A percentile compares a stretch with the other conserved stretches of the same genome.
Evolutionary conservation across 2,113 vertebrate genomes (phyloP).

Genomic region (Campylorhamphus procurvoides): DNA sequence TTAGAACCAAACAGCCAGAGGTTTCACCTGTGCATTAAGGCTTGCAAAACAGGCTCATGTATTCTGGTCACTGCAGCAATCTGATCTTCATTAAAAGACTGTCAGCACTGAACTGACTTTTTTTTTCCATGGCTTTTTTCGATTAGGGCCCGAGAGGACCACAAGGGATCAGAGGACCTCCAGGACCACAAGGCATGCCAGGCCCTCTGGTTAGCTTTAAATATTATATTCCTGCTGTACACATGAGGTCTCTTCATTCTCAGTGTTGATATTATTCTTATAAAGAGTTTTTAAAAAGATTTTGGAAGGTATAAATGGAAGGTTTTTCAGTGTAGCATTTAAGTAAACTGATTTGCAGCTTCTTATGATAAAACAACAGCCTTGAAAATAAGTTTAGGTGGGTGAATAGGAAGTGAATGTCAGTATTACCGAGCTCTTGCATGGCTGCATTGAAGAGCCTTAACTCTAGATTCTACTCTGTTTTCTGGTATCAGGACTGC

Average conservation of each 20-base stretch:
- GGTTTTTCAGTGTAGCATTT: neutral
- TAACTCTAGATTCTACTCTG: neutral
- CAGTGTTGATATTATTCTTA: neutral
- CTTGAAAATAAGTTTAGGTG: neutral
- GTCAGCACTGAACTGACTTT: neutral
- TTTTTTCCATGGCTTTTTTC: neutral
- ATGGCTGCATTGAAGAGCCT: neutral
- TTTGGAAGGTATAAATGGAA: neutral
- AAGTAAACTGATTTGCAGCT: neutral
- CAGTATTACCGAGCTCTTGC: neutral
- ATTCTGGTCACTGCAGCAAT: neutral
- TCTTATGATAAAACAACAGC: neutral
- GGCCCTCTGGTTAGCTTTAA: slow-evolving; percentile 60
- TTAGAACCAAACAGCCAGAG: neutral
- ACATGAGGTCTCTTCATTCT: neutral
- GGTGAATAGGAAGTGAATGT: neutral
- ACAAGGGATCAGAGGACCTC: slow-evolving; percentile 55
- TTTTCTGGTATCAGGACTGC: neutral
- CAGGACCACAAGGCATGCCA: slow-evolving; percentile 52
- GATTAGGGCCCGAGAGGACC: slow-evolving; percentile 63
- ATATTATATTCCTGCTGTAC: neutral
- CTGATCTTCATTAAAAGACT: neutral
- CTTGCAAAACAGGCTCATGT: neutral
- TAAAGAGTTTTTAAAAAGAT: neutral
- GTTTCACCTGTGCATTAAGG: neutral